These are phyloP conservation scores for Pholis gunnellus DNA, from an alignment of 2,113 vertebrate species.

Conservation along the genomic window DNA sequence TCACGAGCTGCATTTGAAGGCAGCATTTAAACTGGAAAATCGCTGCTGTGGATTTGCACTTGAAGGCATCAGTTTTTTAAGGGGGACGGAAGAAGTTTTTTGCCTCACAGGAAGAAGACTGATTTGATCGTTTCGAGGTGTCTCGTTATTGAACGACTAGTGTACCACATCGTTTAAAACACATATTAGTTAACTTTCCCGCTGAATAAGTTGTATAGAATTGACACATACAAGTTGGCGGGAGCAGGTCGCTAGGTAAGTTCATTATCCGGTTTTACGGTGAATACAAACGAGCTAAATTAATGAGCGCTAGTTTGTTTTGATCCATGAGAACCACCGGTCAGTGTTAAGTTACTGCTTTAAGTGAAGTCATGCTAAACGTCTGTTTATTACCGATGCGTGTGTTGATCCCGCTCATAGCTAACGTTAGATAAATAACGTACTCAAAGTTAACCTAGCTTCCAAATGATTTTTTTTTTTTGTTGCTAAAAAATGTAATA, in stretches of 20 bases:
- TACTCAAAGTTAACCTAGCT: neutral
- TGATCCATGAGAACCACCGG: fast-evolving
- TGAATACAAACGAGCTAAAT: neutral
- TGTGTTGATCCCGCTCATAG: neutral
- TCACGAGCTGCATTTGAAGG: neutral
- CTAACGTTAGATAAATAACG: neutral
- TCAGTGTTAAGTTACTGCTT: neutral
- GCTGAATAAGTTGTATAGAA: neutral
- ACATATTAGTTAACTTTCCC: fast-evolving
- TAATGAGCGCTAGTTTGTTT: neutral
- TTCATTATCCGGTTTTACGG: neutral
- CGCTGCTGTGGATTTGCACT: fast-evolving
- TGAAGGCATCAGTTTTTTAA: conserved; percentile 35
- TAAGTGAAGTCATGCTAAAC: neutral
- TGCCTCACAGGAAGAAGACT: conserved; percentile 45
- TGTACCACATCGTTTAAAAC: neutral
- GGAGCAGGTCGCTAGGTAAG: conserved; percentile 14
- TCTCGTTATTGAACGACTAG: neutral
- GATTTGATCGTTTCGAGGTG: neutral
- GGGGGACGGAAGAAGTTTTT: conserved; percentile 47
- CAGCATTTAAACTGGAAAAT: neutral
- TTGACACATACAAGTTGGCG: fast-evolving
- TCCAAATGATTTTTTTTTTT: too few relatives aligned
- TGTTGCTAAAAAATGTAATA: neutral
- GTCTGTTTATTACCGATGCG: neutral